A percentile compares a stretch with the other conserved stretches of the same genome.
Conservation (phyloP, 2,888 invertebrate species). For the Thereva unica region DNA sequence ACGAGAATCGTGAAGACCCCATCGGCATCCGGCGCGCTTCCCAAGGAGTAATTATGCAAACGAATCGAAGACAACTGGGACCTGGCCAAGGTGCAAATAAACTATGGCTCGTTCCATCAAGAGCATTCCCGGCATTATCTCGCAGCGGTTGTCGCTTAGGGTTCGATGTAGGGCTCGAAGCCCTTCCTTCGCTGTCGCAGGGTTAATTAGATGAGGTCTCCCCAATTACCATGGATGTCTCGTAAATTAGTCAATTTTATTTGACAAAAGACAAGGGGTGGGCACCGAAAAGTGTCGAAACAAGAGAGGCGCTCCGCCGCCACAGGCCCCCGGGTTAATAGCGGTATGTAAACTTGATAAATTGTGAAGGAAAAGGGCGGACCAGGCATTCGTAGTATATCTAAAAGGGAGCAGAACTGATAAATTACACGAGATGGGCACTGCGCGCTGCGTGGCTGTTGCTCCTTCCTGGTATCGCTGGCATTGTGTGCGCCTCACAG, state of each 20-base stretch:
- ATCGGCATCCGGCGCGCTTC: constrained; percentile 5
- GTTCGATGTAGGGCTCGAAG: constrained; percentile 10
- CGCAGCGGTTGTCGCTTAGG: constrained; percentile 24
- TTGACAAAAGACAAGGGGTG: constrained; percentile 8
- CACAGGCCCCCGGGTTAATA: too few species aligned
- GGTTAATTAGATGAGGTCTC: constrained; percentile 24
- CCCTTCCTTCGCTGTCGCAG: constrained; percentile 14
- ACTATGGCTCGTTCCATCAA: constrained; percentile 18
- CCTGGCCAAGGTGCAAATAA: constrained; percentile 18
- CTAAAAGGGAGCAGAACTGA: constrained; percentile 13
- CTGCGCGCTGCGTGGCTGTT: too few species aligned
- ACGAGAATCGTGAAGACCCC: constrained; percentile 4
- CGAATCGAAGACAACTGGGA: not conserved
- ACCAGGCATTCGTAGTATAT: constrained; percentile 1
- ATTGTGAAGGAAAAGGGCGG: constrained; percentile 22
- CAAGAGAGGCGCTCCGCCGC: not conserved
- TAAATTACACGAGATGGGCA: not conserved
- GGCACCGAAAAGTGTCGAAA: not conserved
- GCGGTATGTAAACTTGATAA: not conserved
- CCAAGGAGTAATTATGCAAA: constrained; percentile 17
- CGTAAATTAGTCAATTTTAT: constrained; percentile 10
- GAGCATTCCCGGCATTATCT: constrained; percentile 18
- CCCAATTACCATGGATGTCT: constrained; percentile 4
- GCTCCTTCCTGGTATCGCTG: too few species aligned
- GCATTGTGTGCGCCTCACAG: too few species aligned